These are phyloP conservation scores for Acronicta leporina DNA, from an alignment of 2,888 invertebrate species.

Conservation along the genomic window DNA sequence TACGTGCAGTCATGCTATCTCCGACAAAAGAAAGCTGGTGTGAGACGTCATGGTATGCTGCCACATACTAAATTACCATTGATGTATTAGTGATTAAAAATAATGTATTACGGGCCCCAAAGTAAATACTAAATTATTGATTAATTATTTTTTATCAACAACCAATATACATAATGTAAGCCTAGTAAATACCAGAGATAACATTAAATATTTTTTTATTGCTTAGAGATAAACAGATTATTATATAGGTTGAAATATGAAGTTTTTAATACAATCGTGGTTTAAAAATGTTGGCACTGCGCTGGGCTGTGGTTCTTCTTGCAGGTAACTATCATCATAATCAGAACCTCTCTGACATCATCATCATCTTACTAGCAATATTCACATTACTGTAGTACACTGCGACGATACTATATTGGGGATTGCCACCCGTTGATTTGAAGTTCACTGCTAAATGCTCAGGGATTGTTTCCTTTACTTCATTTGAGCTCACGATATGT, in stretches of 20 bases:
- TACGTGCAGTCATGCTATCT: no score
- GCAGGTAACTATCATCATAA: slow-evolving; percentile 44
- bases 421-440: no score
- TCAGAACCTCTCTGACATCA: not conserved
- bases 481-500: no score
- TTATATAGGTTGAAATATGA: slow-evolving; percentile 20
- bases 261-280: slow-evolving; percentile 19
- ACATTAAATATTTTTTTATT: not conserved
- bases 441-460: no score
- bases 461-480: no score
- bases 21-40: no score
- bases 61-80: no score
- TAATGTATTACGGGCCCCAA: slow-evolving; percentile 13
- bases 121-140: not conserved
- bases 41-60: no score
- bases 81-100: not conserved
- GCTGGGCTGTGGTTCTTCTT: slow-evolving; percentile 43
- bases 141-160: not conserved
- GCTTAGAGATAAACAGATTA: slow-evolving; percentile 10
- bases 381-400: no score
- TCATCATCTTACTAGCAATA: no score
- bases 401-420: no score
- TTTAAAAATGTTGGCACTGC: slow-evolving; percentile 43
- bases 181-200: slow-evolving; percentile 5
- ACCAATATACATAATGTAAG: not conserved